Evolutionary conservation across 2,797 vertebrate genomes (phyloP), one percentile per base, ranked within the genome.

Genomic region (Helostoma temminkii): DNA sequence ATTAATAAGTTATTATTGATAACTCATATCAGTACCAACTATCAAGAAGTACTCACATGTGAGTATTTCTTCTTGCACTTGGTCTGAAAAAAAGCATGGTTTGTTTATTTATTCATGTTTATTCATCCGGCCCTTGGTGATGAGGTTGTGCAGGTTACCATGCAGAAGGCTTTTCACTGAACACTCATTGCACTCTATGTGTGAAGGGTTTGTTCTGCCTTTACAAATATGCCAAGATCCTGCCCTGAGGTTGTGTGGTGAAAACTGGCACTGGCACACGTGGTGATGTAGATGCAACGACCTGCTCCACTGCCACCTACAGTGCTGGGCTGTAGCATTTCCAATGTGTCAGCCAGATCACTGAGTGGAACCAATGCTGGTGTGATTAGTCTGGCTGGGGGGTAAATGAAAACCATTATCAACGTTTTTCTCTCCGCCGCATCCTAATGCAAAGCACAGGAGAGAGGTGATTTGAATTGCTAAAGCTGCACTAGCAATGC

Each of bases 331-430:
- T 78, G 71, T 68, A 71, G 85, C 79, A 74, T 88, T 86, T 91
- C 74, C 82, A 86, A 74, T 57, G 73, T 58, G 74, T 89, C 83
- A 88, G 85, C 83, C 84, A 64, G 80, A 88, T 86, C 78, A 80
- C 85, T 48, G 86, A 85, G 86, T 81, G 88, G 87, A 90, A 87
- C 89, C 84, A 84, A 86, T 87, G 85, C 70, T 78, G 76, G 78
- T 85, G 88, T 93, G 91, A 93, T 93, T 93, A 90, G 86, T 89
- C 88, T 89, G 81, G 81, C 88, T 87, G 73, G 88, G 92, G 86
- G 92, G 93, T 91, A 92, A 91, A 93, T 92, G 89, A 91, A 93
- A 93, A 90, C 88, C 89, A 92, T 93, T 93, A 93, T 92, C 87
- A 80, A 84, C 84, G 68, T 76, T 88, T 89, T 90, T 88, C 78